Conservation (phyloP, 2,888 invertebrate species). For the Xestia ashworthii region DNA sequence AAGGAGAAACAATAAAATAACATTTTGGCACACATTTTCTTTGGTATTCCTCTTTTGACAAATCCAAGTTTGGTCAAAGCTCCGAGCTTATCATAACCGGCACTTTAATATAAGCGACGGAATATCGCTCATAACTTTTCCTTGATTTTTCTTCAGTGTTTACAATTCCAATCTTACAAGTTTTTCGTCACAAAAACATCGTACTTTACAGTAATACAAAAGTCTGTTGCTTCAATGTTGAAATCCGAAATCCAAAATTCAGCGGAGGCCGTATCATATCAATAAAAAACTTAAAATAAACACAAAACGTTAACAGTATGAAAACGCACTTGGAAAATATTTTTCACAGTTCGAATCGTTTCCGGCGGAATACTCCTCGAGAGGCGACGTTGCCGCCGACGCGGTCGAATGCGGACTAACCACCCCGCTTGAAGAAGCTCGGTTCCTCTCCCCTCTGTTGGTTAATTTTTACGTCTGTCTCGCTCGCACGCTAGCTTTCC, state of each 20-base stretch:
- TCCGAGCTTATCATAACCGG: slow-evolving; percentile 86
- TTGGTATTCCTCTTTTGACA: slow-evolving; percentile 84
- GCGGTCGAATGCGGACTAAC: slow-evolving; percentile 90
- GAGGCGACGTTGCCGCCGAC: slow-evolving; percentile 82
- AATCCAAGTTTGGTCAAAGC: slow-evolving; percentile 79
- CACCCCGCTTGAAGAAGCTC: slow-evolving; percentile 90
- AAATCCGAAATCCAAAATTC: slow-evolving; percentile 69
- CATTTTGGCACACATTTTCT: slow-evolving; percentile 91
- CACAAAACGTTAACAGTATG: slow-evolving; percentile 78
- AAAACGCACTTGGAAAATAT: slow-evolving; percentile 82
- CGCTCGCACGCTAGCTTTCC: slow-evolving; percentile 85
- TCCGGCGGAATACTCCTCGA: slow-evolving; percentile 72
- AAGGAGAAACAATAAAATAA: slow-evolving; percentile 89
- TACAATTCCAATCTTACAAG: slow-evolving; percentile 67
- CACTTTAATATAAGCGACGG: slow-evolving; percentile 79
- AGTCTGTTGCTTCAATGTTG: slow-evolving; percentile 65
- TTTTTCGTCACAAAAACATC: slow-evolving; percentile 78
- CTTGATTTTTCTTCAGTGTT: slow-evolving; percentile 71
- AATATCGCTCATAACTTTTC: slow-evolving; percentile 82
- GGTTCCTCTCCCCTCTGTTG: slow-evolving; percentile 89
- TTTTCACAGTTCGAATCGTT: slow-evolving; percentile 87
- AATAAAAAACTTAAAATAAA: slow-evolving; percentile 74
- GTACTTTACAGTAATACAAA: slow-evolving; percentile 67
- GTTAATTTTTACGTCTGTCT: slow-evolving; percentile 87
- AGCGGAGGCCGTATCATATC: slow-evolving; percentile 64